Evolutionary conservation across 2,113 vertebrate species (phyloP), one percentile per base, ranked within the genome.

Genomic region (Hippocampus barbouri): DNA sequence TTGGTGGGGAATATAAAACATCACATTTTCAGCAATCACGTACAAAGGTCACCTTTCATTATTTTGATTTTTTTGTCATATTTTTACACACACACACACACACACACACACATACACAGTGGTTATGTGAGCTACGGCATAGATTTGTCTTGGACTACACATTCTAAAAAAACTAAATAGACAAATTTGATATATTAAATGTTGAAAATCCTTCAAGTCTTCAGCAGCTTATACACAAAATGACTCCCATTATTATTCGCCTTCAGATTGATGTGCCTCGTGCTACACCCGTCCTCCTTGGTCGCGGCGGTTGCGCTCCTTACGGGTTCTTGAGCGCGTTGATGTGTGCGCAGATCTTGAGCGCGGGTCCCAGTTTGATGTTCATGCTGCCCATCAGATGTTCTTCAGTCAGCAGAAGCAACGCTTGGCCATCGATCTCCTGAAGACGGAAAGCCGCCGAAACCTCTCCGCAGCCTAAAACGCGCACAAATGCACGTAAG

Each of bases 331-430:
- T 98, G 85, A 99, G 90, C 0, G 95, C 93, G 85, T 98, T 98
- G 91, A 98, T 99, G 77, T 96, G 95, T 79, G 97, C 97, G 69
- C 97, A 98, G 84, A 99, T 99, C 91, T 99, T 99, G 59, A 99
- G 90, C 0, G 97, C 97, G 1, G 97, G 97, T 21, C 97, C 97
- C 75, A 99, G 92, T 90, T 98, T 98, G 87, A 99, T 96, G 91
- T 97, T 98, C 97, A 99, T 98, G 89, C 96, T 95, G 87, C 94
- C 96, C 97, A 99, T 98, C 70, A 99, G 94, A 75, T 99, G 97
- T 87, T 99, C 97, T 87, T 99, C 97, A 57, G 98, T 99, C 73
- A 99, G 89, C 71, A 99, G 92, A 70, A 99, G 95, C 85, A 99
- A 93, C 69, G 97, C 97, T 83, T 99, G 97, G 67, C 97, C 97